Base-by-base conservation (phyloP, 2,797 vertebrate genomes). In the Microtus californicus region DNA sequence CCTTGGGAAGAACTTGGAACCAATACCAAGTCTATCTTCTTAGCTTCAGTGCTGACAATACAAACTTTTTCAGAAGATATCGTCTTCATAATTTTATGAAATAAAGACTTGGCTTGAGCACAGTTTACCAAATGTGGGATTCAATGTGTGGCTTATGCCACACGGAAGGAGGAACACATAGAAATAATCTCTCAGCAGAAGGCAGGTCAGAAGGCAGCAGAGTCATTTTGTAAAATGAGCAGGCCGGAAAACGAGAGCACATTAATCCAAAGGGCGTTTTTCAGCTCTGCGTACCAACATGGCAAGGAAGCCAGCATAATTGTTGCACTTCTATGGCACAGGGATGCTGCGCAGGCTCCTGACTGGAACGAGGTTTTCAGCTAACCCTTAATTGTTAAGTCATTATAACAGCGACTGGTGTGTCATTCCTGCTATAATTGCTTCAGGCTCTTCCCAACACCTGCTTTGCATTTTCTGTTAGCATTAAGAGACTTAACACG, bases 371-470 rank as follows among this genome's bases (percentile, higher is more conserved):
- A 76, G 94, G 51, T 86, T 86, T 89, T 95, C 94, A 80, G 92
- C 94, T 89, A 94, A 96, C 92, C 80, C 83, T 91, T 95, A 91
- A 96, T 95, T 95, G 85, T 94, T 77, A 74, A 96, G 83, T 91
- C 96, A 87, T 96, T 93, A 51, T 61, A 92, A 69, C 94, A 94
- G 43, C 82, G 45, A 73, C 82, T 29, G 80, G 86, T 83, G 95
- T 95, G 95, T 96, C 92, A 90, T 91, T 56, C 51, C 10, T 73
- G 80, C 80, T 93, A 23, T 92, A 89, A 96, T 54, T 94, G 92
- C 96, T 89, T 2, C 48, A 69, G 69, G 80, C 61, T 92, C 91
- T 89, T 92, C 89, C 77, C 86, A 74, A 76, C 76, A 95, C 94
- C 96, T 96, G 95, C 92, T 96, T 91, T 90, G 89, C 85, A 92